Evolutionary conservation across 2,888 invertebrate genomes (phyloP), one percentile per base, ranked within the genome.

Genomic region (Timema podura): DNA sequence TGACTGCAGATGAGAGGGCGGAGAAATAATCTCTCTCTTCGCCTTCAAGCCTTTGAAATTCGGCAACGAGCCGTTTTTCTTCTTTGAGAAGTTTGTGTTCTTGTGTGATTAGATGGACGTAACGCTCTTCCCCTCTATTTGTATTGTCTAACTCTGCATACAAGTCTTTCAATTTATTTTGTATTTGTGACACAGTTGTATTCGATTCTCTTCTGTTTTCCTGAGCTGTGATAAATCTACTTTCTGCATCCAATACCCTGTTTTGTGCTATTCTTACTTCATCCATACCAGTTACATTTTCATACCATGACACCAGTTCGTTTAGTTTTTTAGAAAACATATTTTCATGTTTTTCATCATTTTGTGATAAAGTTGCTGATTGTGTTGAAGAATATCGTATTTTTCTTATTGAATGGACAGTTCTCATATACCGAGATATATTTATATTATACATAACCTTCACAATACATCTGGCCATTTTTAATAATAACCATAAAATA

Each of bases 91-190:
- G 81, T 0, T 86, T 82, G 48, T 89, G 85, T 80, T 88, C 91
- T 77, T 89, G 87, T 1, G 88, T 91, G 74, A 93, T 87, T 2
- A 93, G 81, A 61, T 88, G 86, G 70, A 93, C 81, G 79, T 91
- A 94, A 74, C 87, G 85, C 73, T 92, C 89, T 71, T 93, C 92
- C 5, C 91, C 91, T 74, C 93, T 85, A 77, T 88, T 87, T 0
- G 90, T 89, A 78, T 89, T 88, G 76, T 92, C 91, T 80, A 93
- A 84, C 76, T 93, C 91, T 0, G 86, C 85, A 75, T 91, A 90
- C 0, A 94, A 81, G 71, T 89, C 89, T 75, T 90, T 89, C 6
- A 93, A 81, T 72, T 86, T 83, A 8, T 84, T 83, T 74, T 91
- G 88, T 0, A 91, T 81, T 46, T 83, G 82, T 5, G 85, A 83